A percentile compares a stretch with the other conserved stretches of the same genome.
Conservation (phyloP, 2,113 vertebrate genomes). For the Nothobranchius kuhntae region DNA sequence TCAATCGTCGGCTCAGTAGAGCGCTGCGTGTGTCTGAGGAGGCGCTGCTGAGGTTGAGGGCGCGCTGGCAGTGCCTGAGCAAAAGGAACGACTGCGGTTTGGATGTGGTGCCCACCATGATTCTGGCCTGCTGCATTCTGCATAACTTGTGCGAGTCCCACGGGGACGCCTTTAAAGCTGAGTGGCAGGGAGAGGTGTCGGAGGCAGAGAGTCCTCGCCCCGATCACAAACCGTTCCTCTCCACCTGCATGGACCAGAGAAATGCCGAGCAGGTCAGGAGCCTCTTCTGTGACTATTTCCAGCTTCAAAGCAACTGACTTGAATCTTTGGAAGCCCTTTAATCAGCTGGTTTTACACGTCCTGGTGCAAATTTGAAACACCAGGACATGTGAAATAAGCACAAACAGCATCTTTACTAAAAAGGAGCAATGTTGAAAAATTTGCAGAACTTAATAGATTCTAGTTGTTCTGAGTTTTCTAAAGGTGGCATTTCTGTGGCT, state of each 20-base stretch:
- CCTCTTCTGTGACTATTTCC: conserved; percentile 83
- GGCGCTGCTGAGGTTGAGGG: conserved; percentile 72
- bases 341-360: not conserved
- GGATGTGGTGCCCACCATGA: conserved; percentile 75
- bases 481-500: no score
- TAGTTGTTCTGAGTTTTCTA: no score
- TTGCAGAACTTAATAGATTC: no score
- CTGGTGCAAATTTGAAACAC: no score
- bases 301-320: conserved; percentile 63
- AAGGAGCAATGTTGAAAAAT: no score
- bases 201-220: conserved; percentile 74
- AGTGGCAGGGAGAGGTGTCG: conserved; percentile 72
- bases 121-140: conserved; percentile 76
- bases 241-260: conserved; percentile 66
- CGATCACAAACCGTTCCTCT: conserved; percentile 45
- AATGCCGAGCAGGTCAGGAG: conserved; percentile 75
- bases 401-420: no score
- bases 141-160: conserved; percentile 80
- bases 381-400: no score
- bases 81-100: conserved; percentile 79
- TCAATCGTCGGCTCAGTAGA: conserved; percentile 64
- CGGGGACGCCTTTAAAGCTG: conserved; percentile 64
- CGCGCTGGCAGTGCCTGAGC: conserved; percentile 77
- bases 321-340: not conserved
- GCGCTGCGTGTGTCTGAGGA: conserved; percentile 53